These are phyloP conservation scores for Seriola rivoliana DNA, from an alignment of 2,113 vertebrate genomes.

Conservation along the genomic window DNA sequence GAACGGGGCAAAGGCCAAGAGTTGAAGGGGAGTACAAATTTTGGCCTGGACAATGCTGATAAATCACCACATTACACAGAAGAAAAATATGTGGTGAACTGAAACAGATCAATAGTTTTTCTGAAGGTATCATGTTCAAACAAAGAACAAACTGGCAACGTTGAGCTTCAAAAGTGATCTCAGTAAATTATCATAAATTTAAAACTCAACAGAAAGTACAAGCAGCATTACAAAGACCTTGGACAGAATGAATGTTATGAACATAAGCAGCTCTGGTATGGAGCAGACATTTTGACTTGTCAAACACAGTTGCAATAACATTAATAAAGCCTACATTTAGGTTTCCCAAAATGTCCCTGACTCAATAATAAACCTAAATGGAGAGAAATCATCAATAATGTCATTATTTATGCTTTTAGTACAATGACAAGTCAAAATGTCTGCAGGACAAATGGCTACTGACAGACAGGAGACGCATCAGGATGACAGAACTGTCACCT, in stretches of 20 bases:
- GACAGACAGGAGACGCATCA: not conserved
- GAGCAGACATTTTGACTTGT: constrained; percentile 3
- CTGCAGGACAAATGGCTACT: not conserved
- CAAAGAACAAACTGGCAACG: constrained; percentile 2
- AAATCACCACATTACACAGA: not conserved
- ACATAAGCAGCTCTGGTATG: not conserved
- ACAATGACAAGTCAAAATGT: constrained; percentile 3
- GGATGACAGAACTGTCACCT: not conserved
- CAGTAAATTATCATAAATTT: not conserved
- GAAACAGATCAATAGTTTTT: not conserved
- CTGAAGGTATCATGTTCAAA: constrained; percentile 6
- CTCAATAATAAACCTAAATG: not conserved
- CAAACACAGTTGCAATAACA: not conserved
- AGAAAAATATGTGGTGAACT: not conserved
- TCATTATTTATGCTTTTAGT: not conserved
- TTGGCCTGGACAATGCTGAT: constrained; percentile 6
- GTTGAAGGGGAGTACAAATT: not conserved
- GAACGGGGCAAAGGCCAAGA: not conserved
- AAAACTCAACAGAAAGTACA: constrained; percentile 17
- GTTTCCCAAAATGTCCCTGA: not conserved
- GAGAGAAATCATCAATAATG: not conserved
- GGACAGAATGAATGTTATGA: not conserved
- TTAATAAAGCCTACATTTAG: not conserved
- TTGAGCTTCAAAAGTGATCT: constrained; percentile 11
- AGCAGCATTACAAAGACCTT: not conserved